Conservation (phyloP, 2,797 vertebrate genomes). For the Lophius americanus region DNA sequence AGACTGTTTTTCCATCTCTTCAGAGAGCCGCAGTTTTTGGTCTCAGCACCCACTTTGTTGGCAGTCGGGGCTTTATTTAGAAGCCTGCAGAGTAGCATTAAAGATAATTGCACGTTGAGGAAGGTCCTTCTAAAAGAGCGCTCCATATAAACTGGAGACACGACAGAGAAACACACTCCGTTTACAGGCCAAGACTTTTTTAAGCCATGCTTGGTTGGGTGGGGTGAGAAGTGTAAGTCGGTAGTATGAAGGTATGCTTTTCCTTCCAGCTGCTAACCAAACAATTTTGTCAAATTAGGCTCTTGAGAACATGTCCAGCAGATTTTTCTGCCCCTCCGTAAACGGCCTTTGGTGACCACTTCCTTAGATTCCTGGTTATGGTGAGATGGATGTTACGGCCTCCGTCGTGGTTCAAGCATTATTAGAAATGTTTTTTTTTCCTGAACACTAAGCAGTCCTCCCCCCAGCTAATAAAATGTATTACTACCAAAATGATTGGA, state of each 20-base stretch:
- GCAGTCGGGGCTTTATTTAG: slow-evolving; percentile 84
- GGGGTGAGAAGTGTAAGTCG: slow-evolving; percentile 75
- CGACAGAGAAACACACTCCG: slow-evolving; percentile 64
- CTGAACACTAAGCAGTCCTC: slow-evolving; percentile 43
- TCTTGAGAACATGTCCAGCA: slow-evolving; percentile 72
- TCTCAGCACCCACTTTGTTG: slow-evolving; percentile 79
- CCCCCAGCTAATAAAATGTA: slow-evolving; percentile 54
- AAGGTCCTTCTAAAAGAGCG: slow-evolving; percentile 80
- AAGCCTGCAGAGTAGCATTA: slow-evolving; percentile 85
- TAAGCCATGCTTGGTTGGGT: slow-evolving; percentile 67
- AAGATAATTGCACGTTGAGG: slow-evolving; percentile 86
- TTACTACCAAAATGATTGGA: slow-evolving; percentile 40
- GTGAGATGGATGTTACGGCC: slow-evolving; percentile 72
- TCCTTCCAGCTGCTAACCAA: slow-evolving; percentile 73
- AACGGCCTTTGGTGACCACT: slow-evolving; percentile 75
- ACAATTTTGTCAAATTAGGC: slow-evolving; percentile 73
- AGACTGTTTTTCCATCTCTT: slow-evolving; percentile 75
- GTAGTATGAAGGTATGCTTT: slow-evolving; percentile 77
- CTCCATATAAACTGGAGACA: slow-evolving; percentile 76
- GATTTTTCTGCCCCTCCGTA: slow-evolving; percentile 59
- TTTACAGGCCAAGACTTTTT: slow-evolving; percentile 67
- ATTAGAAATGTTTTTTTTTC: slow-evolving; percentile 57
- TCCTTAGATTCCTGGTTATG: slow-evolving; percentile 75
- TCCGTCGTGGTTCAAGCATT: slow-evolving; percentile 65
- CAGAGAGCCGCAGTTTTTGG: slow-evolving; percentile 69